Conservation (phyloP, 2,888 invertebrate genomes). For the Isoperla grammatica region DNA sequence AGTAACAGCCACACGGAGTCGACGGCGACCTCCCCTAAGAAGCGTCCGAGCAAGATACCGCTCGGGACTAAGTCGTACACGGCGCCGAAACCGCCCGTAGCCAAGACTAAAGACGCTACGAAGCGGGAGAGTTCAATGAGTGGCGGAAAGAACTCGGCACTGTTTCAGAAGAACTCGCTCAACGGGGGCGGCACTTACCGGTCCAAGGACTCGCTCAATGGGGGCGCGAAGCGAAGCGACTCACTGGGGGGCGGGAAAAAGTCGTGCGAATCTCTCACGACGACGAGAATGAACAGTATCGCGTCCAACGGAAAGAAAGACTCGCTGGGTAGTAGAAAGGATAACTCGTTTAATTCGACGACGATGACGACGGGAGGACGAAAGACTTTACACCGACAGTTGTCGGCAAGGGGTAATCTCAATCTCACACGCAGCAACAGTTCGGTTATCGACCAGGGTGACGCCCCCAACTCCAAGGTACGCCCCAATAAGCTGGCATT, state of each 20-base stretch:
- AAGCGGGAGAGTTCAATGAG: conserved; percentile 12
- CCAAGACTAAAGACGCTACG: conserved; percentile 19
- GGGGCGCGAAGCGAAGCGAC: not conserved
- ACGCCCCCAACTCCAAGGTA: conserved; percentile 64
- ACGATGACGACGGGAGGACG: not conserved
- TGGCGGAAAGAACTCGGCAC: conserved; percentile 21
- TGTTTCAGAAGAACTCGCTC: conserved; percentile 39
- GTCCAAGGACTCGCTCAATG: not conserved
- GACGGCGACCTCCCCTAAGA: conserved; percentile 37
- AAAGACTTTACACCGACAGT: not conserved
- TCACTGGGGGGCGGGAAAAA: not conserved
- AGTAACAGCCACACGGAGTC: conserved; percentile 39
- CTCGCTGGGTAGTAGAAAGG: conserved; percentile 6
- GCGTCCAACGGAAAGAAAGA: conserved; percentile 34
- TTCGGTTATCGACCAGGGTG: conserved; percentile 21
- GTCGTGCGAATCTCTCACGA: not conserved
- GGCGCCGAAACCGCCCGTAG: conserved; percentile 25
- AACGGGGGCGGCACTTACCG: conserved; percentile 39
- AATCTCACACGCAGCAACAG: conserved; percentile 20
- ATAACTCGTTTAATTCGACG: not conserved
- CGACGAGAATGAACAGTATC: not conserved
- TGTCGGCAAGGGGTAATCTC: not conserved
- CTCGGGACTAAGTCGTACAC: conserved; percentile 47
- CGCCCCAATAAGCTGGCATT: conserved; percentile 61
- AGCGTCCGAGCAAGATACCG: conserved; percentile 66